Evolutionary conservation across 2,888 invertebrate species (phyloP).

Genomic region (Esperia sulphurella): DNA sequence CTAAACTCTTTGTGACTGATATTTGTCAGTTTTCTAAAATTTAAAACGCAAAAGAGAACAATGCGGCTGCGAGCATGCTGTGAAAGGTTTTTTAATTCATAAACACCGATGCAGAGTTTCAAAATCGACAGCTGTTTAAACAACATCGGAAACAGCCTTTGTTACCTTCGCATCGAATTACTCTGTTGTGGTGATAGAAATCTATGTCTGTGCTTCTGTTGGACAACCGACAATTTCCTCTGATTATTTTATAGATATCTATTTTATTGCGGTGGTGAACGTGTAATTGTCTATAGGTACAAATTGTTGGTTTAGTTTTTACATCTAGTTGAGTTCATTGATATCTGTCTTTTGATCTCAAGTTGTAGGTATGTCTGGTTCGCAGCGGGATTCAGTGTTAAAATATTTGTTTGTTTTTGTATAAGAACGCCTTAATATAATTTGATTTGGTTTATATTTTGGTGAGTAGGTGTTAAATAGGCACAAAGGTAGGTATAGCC

Average conservation of each 20-base stretch:
- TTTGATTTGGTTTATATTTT: too few species aligned
- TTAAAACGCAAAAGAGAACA: constrained; percentile 12
- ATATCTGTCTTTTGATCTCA: too few species aligned
- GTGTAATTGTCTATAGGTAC: constrained; percentile 27
- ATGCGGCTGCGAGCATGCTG: constrained; percentile 8
- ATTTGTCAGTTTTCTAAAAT: constrained; percentile 6
- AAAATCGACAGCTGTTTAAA: constrained; percentile 49
- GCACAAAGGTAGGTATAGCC: too few species aligned
- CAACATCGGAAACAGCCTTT: constrained; percentile 50
- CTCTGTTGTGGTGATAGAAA: constrained; percentile 46
- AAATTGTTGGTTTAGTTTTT: constrained; percentile 13
- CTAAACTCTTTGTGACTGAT: neutral
- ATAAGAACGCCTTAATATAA: too few species aligned
- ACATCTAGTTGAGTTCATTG: too few species aligned
- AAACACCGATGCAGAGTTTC: constrained; percentile 31
- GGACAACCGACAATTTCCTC: constrained; percentile 39
- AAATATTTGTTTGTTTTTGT: too few species aligned
- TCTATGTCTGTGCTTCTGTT: constrained; percentile 45
- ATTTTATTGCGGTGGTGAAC: constrained; percentile 28
- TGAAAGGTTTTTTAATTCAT: constrained; percentile 8
- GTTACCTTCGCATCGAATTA: constrained; percentile 52
- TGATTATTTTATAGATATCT: constrained; percentile 31
- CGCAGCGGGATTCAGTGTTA: too few species aligned
- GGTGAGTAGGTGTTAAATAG: too few species aligned
- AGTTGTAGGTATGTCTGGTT: too few species aligned